A percentile compares a stretch with the other conserved stretches of the same genome.
Evolutionary conservation across 2,113 vertebrate genomes (phyloP).

Genomic region (Dipodomys stephensi): DNA sequence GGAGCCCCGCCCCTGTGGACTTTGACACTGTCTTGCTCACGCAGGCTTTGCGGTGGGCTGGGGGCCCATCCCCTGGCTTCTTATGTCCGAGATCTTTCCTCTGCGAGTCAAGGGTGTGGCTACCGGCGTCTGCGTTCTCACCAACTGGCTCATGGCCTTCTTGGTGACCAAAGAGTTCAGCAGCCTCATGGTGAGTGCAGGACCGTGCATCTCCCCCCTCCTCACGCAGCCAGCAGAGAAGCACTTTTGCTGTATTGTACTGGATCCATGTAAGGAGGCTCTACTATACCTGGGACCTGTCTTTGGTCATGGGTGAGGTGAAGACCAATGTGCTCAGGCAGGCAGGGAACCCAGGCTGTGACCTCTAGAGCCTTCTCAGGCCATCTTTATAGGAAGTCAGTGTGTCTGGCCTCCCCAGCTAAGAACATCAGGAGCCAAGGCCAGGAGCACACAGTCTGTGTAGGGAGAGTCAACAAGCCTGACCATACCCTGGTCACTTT

Average conservation of each 20-base stretch:
- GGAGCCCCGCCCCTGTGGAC: rapidly evolving
- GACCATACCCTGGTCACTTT: background rate
- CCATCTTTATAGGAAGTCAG: background rate
- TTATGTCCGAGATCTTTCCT: constrained; percentile 95
- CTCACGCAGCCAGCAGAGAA: rapidly evolving
- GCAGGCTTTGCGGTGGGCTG: constrained; percentile 94
- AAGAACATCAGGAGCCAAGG: rapidly evolving
- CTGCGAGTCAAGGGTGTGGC: constrained; percentile 88
- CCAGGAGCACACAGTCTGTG: background rate
- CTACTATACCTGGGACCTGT: background rate
- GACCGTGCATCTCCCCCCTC: background rate
- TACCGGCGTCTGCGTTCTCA: constrained; percentile 91
- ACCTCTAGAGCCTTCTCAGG: background rate
- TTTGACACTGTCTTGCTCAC: background rate
- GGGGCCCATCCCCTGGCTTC: constrained; percentile 93
- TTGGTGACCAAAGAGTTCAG: constrained; percentile 92
- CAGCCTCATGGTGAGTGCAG: constrained; percentile 89
- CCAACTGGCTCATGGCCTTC: constrained; percentile 93
- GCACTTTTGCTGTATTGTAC: background rate
- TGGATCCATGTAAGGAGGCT: too few relatives aligned
- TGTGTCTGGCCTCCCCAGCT: background rate
- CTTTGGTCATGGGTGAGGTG: background rate
- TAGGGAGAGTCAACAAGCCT: background rate
- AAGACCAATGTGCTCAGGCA: background rate
- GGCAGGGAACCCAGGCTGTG: background rate